Evolutionary conservation across 1,140 invertebrate genomes (phyloP).

Genomic region (Drosophila pseudoobscura): DNA sequence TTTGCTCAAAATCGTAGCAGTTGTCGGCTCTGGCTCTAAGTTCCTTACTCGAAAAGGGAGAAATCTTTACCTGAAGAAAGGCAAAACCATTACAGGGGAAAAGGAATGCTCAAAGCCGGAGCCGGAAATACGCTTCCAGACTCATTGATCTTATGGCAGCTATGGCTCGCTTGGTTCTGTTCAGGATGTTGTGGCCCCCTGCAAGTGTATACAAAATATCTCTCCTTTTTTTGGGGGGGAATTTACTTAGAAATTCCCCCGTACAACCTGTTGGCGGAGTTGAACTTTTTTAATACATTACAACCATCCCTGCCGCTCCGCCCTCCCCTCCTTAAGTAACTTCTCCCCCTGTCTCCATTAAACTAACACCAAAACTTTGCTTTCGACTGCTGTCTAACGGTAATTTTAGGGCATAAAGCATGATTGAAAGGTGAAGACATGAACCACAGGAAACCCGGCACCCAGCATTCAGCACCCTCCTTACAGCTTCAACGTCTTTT

Average conservation of each 20-base stretch:
- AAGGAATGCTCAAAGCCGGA: constrained; percentile 18
- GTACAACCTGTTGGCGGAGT: constrained; percentile 59
- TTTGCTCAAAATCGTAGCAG: constrained; percentile 46
- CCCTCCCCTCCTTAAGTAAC: constrained; percentile 6
- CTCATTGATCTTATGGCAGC: no score
- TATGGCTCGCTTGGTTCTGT: no score
- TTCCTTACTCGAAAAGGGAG: constrained; percentile 17
- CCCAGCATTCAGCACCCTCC: background rate
- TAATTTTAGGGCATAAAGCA: constrained; percentile 38
- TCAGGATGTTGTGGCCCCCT: no score
- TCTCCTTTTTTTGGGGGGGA: background rate
- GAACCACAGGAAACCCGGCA: background rate
- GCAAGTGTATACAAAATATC: constrained; percentile 18
- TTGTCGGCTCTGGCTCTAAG: constrained; percentile 19
- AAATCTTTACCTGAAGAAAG: no score
- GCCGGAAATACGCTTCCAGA: background rate
- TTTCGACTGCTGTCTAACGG: constrained; percentile 28
- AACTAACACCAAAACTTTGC: constrained; percentile 58
- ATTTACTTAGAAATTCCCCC: constrained; percentile 16
- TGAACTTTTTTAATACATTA: constrained; percentile 65
- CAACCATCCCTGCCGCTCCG: constrained; percentile 1
- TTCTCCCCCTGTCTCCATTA: constrained; percentile 52
- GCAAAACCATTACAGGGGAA: constrained; percentile 18
- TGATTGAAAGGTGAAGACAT: constrained; percentile 63
- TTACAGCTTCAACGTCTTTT: background rate